Percentiles rank a stretch among this genome's conserved stretches.
These are phyloP conservation scores for Labeo rohita DNA, from an alignment of 2,113 vertebrate genomes.

Conservation along the genomic window DNA sequence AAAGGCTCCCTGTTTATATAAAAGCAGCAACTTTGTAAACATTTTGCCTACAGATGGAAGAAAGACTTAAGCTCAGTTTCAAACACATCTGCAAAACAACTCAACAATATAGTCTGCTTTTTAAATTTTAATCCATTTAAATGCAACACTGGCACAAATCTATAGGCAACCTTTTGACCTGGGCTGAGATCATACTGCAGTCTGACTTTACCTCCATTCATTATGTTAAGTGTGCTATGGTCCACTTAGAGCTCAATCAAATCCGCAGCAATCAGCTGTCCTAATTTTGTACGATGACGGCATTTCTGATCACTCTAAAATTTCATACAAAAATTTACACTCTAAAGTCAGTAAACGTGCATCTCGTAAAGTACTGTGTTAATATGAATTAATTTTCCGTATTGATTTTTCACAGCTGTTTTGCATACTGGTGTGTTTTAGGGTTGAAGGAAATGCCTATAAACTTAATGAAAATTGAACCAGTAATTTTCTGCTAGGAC, in stretches of 20 bases:
- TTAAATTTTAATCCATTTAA: conserved; percentile 33
- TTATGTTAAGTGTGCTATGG: conserved; percentile 66
- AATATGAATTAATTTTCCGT: not conserved
- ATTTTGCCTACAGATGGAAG: conserved; percentile 5
- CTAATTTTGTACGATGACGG: conserved; percentile 62
- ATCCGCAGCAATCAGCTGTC: conserved; percentile 58
- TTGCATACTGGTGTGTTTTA: not conserved
- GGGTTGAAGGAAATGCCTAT: too few species aligned
- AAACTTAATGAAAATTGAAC: not conserved
- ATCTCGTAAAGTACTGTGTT: not conserved
- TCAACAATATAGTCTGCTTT: conserved; percentile 12
- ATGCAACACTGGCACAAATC: conserved; percentile 37
- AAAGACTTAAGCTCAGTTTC: conserved; percentile 8
- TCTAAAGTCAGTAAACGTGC: not conserved
- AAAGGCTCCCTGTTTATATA: conserved; percentile 7
- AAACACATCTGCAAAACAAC: conserved; percentile 9
- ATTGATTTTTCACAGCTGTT: not conserved
- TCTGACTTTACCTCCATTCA: conserved; percentile 66
- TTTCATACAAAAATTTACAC: conserved; percentile 41
- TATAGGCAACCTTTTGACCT: conserved; percentile 58
- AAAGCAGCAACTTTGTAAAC: conserved; percentile 14
- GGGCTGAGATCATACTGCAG: conserved; percentile 66
- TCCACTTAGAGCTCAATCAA: conserved; percentile 52
- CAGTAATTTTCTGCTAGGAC: not conserved
- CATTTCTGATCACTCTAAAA: conserved; percentile 60